Conservation (phyloP, 2,888 invertebrate genomes). For the Heteromurus nitidus region DNA sequence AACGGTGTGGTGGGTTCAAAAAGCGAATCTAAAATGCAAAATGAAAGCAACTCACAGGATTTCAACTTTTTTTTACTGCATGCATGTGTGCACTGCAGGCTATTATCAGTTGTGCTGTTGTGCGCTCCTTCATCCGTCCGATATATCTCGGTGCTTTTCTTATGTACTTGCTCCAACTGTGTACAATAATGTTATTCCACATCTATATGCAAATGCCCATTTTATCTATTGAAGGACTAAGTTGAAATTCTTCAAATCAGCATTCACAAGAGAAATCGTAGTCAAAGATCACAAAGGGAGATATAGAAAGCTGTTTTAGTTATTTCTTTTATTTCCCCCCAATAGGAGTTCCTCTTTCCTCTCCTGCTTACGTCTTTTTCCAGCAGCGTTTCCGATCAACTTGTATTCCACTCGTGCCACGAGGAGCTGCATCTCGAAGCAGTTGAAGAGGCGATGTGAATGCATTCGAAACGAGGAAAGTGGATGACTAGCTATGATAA, state of each 20-base stretch:
- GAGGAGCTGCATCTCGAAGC: slow-evolving; percentile 32
- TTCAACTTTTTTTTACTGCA: slow-evolving; percentile 24
- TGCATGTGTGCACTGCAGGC: slow-evolving; percentile 15
- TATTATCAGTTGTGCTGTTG: neutral
- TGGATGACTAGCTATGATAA: slow-evolving; percentile 36
- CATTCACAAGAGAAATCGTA: slow-evolving; percentile 23
- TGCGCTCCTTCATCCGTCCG: neutral
- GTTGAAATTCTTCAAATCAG: slow-evolving; percentile 52
- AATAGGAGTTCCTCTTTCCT: slow-evolving; percentile 1
- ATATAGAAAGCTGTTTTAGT: slow-evolving; percentile 33
- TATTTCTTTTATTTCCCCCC: slow-evolving; percentile 14
- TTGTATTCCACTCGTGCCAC: neutral
- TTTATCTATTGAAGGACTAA: slow-evolving; percentile 46
- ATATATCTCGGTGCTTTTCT: neutral
- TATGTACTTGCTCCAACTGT: neutral
- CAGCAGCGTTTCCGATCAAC: too few relatives aligned
- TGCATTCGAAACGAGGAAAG: slow-evolving; percentile 36
- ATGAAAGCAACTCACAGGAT: slow-evolving; percentile 28
- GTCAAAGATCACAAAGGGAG: slow-evolving; percentile 37
- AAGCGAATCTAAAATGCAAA: slow-evolving; percentile 22
- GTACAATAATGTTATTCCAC: slow-evolving; percentile 34
- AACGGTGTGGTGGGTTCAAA: neutral
- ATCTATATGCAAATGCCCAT: slow-evolving; percentile 59
- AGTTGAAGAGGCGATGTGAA: slow-evolving; percentile 18
- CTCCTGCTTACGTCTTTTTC: neutral